Base-by-base conservation (phyloP, 1,140 invertebrate species). In the Micrasema minimum region DNA sequence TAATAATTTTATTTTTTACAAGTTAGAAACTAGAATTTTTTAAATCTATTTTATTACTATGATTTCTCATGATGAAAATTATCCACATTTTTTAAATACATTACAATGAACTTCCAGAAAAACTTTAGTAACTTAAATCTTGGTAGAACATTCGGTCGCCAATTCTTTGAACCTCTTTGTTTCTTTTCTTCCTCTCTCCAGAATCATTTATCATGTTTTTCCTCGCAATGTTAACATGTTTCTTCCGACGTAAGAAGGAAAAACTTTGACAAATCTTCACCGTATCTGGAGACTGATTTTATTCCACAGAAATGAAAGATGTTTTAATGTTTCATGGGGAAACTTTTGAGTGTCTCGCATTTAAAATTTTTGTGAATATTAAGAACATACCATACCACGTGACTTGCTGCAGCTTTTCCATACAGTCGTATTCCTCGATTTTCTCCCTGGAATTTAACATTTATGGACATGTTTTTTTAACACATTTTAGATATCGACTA, bases 161-260 rank as follows among this genome's bases (percentile, higher is more conserved):
- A n/a, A n/a, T n/a, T n/a, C n/a, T n/a, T n/a, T n/a, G n/a, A n/a
- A n/a, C n/a, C n/a, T n/a, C n/a, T n/a, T n/a, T n/a, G n/a, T n/a
- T n/a, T n/a, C 48, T 26, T 41, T 35, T 53, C 51, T 53, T n/a
- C n/a, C 16, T 37, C 50, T n/a, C 35, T 53, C 38, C 50, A 18
- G 18, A 22, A 37, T 45, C 66, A 45, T 68, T 68, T 68, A 68
- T 68, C 66, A 68, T 57, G 37, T 68, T 68, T 68, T 68, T 68
- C 22, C 53, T 18, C 31, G 35, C 20, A 50, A 55, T 51, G 66
- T 59, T 59, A 68, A 55, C 50, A 59, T 68, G 66, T 38, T 68
- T 45, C 38, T 37, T 68, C 43, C 38, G 50, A 38, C 53, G 64
- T 66, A 66, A 51, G 45, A 46, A 48, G 53, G 64, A 53, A 66